Conservation (phyloP, 2,797 vertebrate genomes). For the Hypotaenidia okinawae region DNA sequence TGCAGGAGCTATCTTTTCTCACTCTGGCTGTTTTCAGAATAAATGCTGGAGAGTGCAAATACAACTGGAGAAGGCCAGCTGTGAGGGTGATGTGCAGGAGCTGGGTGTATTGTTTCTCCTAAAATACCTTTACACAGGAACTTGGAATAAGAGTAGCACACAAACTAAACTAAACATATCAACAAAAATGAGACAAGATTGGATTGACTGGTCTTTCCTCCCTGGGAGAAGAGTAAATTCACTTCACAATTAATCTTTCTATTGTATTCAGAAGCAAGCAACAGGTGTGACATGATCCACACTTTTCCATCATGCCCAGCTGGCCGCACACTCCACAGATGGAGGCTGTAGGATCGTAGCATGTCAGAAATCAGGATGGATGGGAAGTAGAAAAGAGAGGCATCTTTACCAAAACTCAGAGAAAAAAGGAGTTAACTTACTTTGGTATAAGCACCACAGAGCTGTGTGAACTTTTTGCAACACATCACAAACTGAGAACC, state of each 20-base stretch:
- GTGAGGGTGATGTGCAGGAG: not conserved
- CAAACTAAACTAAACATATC: not conserved
- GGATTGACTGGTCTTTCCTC: not conserved
- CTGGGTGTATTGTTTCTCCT: not conserved
- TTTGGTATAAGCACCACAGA: not conserved
- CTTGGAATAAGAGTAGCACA: not conserved
- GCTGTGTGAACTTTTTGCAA: not conserved
- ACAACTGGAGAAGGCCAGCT: not conserved
- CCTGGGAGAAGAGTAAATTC: not conserved
- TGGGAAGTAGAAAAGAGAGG: not conserved
- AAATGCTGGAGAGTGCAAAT: not conserved
- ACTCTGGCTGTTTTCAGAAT: not conserved
- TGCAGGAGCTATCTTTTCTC: not conserved
- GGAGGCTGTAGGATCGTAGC: not conserved
- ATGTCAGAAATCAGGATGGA: not conserved
- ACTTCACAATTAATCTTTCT: not conserved
- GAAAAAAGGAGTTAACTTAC: not conserved
- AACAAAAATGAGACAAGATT: not conserved
- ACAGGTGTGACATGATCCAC: not conserved
- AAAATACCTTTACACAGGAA: not conserved
- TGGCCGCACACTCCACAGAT: not conserved
- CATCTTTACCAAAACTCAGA: not conserved
- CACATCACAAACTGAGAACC: not conserved
- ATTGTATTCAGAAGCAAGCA: not conserved
- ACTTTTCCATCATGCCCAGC: not conserved